Evolutionary conservation across 2,113 vertebrate genomes (phyloP), one percentile per base, ranked within the genome.

Genomic region (Montifringilla adamsi): DNA sequence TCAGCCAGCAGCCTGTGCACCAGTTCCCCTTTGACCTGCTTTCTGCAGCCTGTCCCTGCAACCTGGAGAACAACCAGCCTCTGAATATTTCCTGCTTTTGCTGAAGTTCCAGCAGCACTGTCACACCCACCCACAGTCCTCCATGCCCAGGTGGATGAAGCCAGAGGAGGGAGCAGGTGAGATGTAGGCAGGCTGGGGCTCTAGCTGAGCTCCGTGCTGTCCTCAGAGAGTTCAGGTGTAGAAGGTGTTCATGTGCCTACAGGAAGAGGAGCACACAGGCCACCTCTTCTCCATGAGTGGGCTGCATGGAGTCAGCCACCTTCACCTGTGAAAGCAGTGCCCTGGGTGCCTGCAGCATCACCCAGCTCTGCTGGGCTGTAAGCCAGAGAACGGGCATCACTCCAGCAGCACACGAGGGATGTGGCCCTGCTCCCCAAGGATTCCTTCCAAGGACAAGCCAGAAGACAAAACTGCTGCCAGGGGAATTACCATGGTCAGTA

Each of bases 171-270:
- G 6, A 35, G 26, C 10, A 87, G 11, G 33, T 26, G 24, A 72
- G 66, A 59, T 22, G 22, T 2, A 47, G 37, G 21, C 27, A 74
- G 53, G 53, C 39, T 56, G 4, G 1, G 13, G 37, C 20, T 77
- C 35, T 7, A 14, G 26, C 52, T 74, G 66, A 64, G 33, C 49
- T 84, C 74, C 0, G 0, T 19, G 56, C 10, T 75, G 26, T 17
- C 12, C 27, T 50, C 62, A 43, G 56, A 2, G 41, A 66, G 9
- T 33, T 79, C 52, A 52, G 35, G 11, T 13, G 3, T 26, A 21
- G 39, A 59, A 93, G 47, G 2, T 0, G 0, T 39, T 73, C 13
- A 12, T 20, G 13, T 3, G 3, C 28, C 8, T 6, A 0, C 1
- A 1, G 31, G 41, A 39, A 49, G 9, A 62, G 69, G 43, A 75